A percentile compares a stretch with the other conserved stretches of the same genome.
phyloP scores from a whole-genome alignment of 2,113 vertebrate species.

The Regulus satrapa region DNA sequence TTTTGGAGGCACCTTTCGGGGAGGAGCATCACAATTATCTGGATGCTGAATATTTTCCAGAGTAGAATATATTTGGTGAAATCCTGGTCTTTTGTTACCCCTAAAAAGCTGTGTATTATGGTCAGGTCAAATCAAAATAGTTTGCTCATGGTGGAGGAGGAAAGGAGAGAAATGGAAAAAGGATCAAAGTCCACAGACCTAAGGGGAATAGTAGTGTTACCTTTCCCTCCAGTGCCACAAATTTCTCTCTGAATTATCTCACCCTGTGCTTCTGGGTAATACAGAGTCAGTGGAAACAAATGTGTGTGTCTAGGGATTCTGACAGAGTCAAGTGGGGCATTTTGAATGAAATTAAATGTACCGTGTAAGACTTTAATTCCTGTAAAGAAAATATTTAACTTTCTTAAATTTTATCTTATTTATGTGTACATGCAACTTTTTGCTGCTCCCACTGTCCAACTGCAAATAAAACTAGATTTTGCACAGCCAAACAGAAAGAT shows the following conservation, averaged over 20 bases:
- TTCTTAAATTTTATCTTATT: neutral
- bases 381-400: neutral
- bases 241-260: neutral
- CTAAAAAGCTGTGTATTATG: accelerated
- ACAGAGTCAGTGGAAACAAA: neutral
- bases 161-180: neutral
- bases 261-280: neutral
- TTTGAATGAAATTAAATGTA: neutral
- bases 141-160: neutral
- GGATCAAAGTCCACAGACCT: neutral
- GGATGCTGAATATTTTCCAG: neutral
- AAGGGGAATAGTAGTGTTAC: neutral
- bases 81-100: neutral
- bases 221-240: neutral
- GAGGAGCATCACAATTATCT: too few species aligned
- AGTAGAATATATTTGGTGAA: neutral
- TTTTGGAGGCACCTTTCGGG: neutral
- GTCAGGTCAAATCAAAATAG: neutral
- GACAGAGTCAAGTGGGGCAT: neutral
- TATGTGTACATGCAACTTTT: neutral
- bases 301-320: neutral
- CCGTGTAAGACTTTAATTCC: neutral
- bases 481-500: neutral
- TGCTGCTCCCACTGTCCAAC: neutral
- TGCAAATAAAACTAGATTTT: neutral